Evolutionary conservation across 2,113 vertebrate species (phyloP), one percentile per base, ranked within the genome.

Genomic region (Hippocampus barbouri): DNA sequence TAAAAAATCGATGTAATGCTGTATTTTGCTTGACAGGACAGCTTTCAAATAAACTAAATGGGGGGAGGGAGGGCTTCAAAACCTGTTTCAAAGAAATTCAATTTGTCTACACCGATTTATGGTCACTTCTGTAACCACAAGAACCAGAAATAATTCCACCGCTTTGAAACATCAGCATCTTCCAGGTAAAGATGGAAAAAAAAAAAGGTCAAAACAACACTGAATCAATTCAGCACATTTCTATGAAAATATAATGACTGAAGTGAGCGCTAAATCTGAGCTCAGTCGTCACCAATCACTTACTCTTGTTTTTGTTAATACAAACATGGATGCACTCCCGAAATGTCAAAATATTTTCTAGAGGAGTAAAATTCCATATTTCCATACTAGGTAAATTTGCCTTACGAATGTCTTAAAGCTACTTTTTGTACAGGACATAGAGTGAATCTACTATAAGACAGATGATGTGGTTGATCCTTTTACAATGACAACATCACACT

Each of bases 391-490:
- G 59, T 34, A 43, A 30, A 67, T 70, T 54, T 16, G 67, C 65
- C 64, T 61, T 14, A 12, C 25, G 18, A 71, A 69, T 64, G 56
- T 30, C 40, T 23, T 45, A 10, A 40, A 77, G 27, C 16, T 61
- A 72, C 76, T 63, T 81, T 51, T 70, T 75, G 71, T 68, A 71
- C 69, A 51, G 41, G 72, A 82, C 76, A 73, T 73, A 79, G 83
- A 79, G 83, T 77, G 54, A 67, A 88, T 83, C 83, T 84, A 83
- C 77, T 80, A 74, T 79, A 70, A 45, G 47, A 69, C 27, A 4
- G n/a, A 72, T 64, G 67, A n/a, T 78, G 54, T 68, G 84, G 84
- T 82, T 57, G 86, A 66, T 65, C 73, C 61, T 73, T 77, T 75
- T 56, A 74, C 60, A 38, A 47, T 65, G 70, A 80, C 82, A 79